These are phyloP conservation scores for Dione juno DNA, from an alignment of 2,888 invertebrate species.

Conservation along the genomic window DNA sequence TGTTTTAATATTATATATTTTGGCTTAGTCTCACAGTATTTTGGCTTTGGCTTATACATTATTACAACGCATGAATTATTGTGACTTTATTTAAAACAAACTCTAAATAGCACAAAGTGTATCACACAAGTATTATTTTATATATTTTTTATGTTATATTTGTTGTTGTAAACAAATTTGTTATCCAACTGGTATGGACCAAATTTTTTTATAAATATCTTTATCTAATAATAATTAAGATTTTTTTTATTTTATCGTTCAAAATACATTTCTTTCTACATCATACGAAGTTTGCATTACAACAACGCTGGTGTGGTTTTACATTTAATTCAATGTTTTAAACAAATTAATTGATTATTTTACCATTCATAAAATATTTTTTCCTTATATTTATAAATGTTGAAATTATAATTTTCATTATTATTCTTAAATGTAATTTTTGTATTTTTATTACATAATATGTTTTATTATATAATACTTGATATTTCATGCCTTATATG, in stretches of 20 bases:
- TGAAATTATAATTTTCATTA: too few relatives aligned
- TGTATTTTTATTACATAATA: too few relatives aligned
- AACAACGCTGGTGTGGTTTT: background rate
- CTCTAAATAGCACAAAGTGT: slow-evolving; percentile 5
- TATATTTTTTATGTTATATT: background rate
- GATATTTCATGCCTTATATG: background rate
- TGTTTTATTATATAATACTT: background rate
- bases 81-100: background rate
- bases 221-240: too few relatives aligned
- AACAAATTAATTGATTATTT: too few relatives aligned
- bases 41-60: too few relatives aligned
- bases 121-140: background rate
- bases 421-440: too few relatives aligned
- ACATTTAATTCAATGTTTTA: background rate
- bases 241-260: too few relatives aligned
- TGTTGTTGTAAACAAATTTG: background rate
- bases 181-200: background rate
- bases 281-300: background rate
- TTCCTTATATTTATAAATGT: too few relatives aligned
- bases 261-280: too few relatives aligned
- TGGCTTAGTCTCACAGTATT: background rate
- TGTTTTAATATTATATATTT: background rate
- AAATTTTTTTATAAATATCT: background rate
- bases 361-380: too few relatives aligned
- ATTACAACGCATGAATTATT: too few relatives aligned